phyloP scores from a whole-genome alignment of 2,888 invertebrate genomes.

The Stramonita haemastoma region DNA sequence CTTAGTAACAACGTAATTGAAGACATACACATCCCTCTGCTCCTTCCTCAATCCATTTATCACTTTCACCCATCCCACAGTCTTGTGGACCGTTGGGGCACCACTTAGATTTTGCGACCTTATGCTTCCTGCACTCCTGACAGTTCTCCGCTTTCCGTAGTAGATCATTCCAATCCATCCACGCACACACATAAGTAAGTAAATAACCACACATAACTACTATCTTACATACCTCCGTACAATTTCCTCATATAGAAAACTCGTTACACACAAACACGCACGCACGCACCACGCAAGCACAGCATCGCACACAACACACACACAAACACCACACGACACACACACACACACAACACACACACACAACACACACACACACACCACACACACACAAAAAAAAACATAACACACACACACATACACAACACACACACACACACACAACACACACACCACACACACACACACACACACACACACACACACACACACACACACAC shows the following conservation, averaged over 20 bases:
- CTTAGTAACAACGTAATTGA: too few relatives aligned
- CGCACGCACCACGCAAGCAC: too few relatives aligned
- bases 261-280: too few relatives aligned
- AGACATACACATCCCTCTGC: neutral
- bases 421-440: too few relatives aligned
- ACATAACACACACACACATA: too few relatives aligned
- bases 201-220: neutral
- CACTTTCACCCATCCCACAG: neutral
- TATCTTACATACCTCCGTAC: neutral
- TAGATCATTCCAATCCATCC: neutral
- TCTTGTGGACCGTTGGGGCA: neutral
- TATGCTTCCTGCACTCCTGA: neutral
- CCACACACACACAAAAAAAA: too few relatives aligned
- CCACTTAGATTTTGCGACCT: neutral
- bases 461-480: too few relatives aligned
- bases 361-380: too few relatives aligned
- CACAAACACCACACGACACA: too few relatives aligned
- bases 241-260: neutral
- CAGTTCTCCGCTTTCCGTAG: neutral
- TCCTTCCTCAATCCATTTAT: neutral
- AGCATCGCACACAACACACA: neutral
- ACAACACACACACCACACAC: too few relatives aligned
- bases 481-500: neutral
- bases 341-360: too few relatives aligned
- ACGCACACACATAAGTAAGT: neutral